These are phyloP conservation scores for Mycteria americana DNA, from an alignment of 2,797 vertebrate genomes.

Conservation along the genomic window DNA sequence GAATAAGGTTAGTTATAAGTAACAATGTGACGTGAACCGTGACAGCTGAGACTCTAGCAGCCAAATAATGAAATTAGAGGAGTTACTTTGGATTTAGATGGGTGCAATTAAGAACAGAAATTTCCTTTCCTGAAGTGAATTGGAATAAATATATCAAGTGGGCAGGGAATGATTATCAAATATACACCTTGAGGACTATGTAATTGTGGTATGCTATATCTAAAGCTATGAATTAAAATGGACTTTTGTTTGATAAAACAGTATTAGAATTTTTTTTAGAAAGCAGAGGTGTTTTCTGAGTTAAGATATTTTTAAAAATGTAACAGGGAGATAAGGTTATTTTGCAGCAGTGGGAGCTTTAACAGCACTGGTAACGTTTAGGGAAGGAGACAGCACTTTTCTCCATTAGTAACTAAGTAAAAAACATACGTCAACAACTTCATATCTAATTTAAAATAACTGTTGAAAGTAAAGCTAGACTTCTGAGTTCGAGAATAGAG, in stretches of 20 bases:
- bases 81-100: background rate
- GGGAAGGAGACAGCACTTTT: background rate
- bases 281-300: background rate
- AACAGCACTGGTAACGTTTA: background rate
- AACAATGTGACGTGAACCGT: background rate
- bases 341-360: background rate
- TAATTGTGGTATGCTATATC: background rate
- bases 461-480: background rate
- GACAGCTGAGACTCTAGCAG: background rate
- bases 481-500: background rate
- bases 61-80: background rate
- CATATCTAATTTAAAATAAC: background rate
- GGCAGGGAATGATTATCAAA: background rate
- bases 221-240: background rate
- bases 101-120: background rate
- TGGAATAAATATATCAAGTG: background rate
- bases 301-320: background rate
- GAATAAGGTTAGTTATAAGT: background rate
- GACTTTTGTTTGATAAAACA: background rate
- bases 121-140: background rate
- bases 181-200: background rate
- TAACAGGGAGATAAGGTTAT: background rate
- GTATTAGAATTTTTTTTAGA: background rate
- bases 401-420: background rate
- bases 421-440: background rate